phyloP scores from a whole-genome alignment of 2,888 invertebrate species.

The Chironomus riparius region DNA sequence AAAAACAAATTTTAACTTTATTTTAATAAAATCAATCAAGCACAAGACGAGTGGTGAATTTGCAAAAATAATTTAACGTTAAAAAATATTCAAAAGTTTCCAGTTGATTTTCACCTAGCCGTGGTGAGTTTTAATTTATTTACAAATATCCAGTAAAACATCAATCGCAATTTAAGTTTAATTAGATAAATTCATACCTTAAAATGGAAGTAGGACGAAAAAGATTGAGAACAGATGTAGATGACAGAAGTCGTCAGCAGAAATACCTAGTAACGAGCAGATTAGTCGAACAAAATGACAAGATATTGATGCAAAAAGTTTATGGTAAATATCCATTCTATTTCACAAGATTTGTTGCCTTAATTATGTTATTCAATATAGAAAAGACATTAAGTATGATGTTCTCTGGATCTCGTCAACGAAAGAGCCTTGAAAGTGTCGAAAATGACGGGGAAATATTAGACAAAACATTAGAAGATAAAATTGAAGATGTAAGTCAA shows the following conservation, averaged over 20 bases:
- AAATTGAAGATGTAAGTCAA: slow-evolving; percentile 2
- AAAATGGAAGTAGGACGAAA: slow-evolving; percentile 3
- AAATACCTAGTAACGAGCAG: background rate
- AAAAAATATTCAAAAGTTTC: too few species aligned
- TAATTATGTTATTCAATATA: background rate
- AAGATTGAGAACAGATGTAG: background rate
- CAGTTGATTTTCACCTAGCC: too few species aligned
- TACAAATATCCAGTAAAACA: background rate
- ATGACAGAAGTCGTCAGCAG: background rate
- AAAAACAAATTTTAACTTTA: background rate
- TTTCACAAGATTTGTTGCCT: background rate
- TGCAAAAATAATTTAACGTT: too few species aligned
- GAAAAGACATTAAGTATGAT: slow-evolving; percentile 20
- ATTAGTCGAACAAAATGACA: background rate
- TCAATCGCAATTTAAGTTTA: background rate
- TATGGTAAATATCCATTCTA: background rate
- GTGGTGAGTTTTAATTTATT: background rate
- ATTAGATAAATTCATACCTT: background rate
- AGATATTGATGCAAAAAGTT: background rate
- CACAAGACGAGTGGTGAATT: too few species aligned
- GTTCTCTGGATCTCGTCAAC: background rate
- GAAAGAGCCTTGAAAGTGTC: too few species aligned
- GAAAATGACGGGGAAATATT: background rate
- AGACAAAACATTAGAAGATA: background rate
- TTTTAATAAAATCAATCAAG: background rate